Percentiles rank a stretch among this genome's conserved stretches.
Conservation (phyloP, 2,113 vertebrate genomes). For the Tamias sibiricus region DNA sequence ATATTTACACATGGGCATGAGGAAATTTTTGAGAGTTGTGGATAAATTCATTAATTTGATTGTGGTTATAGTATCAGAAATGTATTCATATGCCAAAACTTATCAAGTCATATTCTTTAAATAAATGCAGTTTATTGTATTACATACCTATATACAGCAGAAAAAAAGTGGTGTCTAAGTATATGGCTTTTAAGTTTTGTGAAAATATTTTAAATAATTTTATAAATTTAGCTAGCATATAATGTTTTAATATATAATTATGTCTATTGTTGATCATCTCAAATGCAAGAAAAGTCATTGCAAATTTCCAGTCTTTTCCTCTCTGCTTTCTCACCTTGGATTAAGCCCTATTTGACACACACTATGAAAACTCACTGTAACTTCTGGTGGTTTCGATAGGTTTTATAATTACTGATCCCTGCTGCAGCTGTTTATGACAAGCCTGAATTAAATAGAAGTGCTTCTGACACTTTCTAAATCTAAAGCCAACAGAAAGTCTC, state of each 20-base stretch:
- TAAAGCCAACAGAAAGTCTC: slow-evolving; percentile 32
- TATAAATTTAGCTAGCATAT: slow-evolving; percentile 14
- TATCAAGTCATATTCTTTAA: not conserved
- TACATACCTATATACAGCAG: not conserved
- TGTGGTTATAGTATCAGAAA: not conserved
- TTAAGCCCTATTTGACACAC: not conserved
- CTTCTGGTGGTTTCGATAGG: slow-evolving; percentile 40
- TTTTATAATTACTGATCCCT: slow-evolving; percentile 36
- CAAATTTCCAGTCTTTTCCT: not conserved
- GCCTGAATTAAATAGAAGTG: slow-evolving; percentile 22
- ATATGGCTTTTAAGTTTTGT: not conserved
- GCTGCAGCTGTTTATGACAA: slow-evolving; percentile 3
- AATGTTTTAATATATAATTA: not conserved
- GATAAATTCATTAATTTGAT: not conserved
- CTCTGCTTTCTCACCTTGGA: not conserved
- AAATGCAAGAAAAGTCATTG: not conserved
- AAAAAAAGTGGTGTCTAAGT: not conserved
- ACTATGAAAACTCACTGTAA: not conserved
- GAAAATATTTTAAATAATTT: slow-evolving; percentile 43
- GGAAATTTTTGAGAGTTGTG: not conserved
- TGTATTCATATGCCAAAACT: not conserved
- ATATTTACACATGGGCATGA: not conserved
- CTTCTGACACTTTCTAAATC: slow-evolving; percentile 43
- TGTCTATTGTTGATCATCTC: not conserved
- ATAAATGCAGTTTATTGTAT: not conserved